Conservation (phyloP, 2,113 vertebrate genomes). For the Thalassarche chlororhynchos region DNA sequence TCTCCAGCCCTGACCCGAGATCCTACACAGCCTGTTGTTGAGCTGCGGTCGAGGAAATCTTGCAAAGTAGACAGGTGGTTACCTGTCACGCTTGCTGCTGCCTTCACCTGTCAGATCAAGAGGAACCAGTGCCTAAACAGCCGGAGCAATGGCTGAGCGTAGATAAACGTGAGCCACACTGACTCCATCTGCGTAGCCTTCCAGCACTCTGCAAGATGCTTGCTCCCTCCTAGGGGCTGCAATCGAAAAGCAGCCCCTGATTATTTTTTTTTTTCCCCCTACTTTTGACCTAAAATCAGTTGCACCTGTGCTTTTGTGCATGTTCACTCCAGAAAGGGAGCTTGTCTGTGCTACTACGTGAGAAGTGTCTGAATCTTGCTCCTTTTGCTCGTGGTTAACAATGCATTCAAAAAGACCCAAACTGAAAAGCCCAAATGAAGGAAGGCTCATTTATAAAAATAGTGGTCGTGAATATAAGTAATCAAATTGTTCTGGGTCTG, state of each 20-base stretch:
- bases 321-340: neutral
- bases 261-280: neutral
- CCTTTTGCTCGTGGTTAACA: neutral
- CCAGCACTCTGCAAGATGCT: neutral
- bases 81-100: neutral
- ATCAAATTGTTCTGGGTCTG: neutral
- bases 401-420: neutral
- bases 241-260: neutral
- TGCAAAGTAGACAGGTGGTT: neutral
- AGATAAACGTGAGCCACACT: neutral
- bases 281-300: neutral
- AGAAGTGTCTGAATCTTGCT: neutral
- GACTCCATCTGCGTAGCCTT: neutral
- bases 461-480: neutral
- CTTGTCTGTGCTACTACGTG: neutral
- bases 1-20: neutral
- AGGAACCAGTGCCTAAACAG: neutral
- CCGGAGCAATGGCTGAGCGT: neutral
- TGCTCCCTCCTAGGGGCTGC: neutral
- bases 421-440: neutral
- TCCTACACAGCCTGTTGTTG: neutral
- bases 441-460: neutral
- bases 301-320: neutral
- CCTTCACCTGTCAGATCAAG: neutral
- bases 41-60: neutral